Evolutionary conservation across 2,113 vertebrate species (phyloP).

Genomic region (Chaetorhynchus papuensis): DNA sequence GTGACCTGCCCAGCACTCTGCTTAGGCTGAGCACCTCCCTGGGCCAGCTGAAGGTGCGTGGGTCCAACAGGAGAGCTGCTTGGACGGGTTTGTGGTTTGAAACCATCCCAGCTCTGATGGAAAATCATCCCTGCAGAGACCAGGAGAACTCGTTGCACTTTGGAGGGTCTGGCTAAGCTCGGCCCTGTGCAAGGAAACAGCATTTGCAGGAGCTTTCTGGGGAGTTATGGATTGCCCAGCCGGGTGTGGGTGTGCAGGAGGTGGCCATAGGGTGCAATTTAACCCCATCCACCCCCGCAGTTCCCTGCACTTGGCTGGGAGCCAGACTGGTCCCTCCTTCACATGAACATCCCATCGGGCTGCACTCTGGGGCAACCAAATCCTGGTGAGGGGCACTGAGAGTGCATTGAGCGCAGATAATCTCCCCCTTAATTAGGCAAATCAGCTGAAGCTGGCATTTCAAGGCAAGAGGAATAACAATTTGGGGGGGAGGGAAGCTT

Average conservation of each 20-base stretch:
- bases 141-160: rapidly evolving
- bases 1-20: rapidly evolving
- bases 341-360: neutral
- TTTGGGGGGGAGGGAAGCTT: neutral
- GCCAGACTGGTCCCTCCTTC: rapidly evolving
- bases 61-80: rapidly evolving
- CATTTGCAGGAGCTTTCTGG: neutral
- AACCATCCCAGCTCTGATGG: neutral
- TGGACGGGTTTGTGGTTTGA: neutral
- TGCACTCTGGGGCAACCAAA: rapidly evolving
- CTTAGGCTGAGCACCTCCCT: neutral
- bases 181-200: neutral
- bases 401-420: neutral
- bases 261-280: neutral
- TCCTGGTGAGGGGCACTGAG: neutral
- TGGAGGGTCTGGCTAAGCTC: neutral
- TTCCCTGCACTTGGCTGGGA: neutral
- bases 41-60: rapidly evolving
- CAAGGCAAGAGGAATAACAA: neutral
- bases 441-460: neutral
- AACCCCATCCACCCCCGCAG: neutral
- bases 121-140: neutral
- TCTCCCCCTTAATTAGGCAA: neutral
- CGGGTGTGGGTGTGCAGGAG: neutral
- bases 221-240: neutral